Evolutionary conservation across 2,113 vertebrate genomes (phyloP), one percentile per base, ranked within the genome.

Genomic region (Eurystomus gularis): DNA sequence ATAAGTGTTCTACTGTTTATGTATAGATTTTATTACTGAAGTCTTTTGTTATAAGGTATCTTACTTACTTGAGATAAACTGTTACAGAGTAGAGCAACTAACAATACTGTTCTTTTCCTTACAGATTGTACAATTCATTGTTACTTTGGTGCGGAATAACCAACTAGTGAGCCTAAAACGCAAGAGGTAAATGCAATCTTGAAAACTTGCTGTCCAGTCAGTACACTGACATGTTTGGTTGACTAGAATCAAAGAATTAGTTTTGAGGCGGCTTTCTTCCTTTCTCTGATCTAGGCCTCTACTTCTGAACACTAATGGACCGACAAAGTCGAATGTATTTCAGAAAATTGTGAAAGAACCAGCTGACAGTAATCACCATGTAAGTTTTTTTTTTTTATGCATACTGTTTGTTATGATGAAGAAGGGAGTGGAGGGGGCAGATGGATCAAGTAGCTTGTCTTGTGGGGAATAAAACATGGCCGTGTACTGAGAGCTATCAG

Each of bases 41-140:
- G 1, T 69, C 9, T 33, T 85, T 33, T 81, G 35, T 25, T 61
- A 0, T 60, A 52, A 73, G 13, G 19, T 75, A 40, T 37, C 14
- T 68, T 52, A 65, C 24, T 86, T n/a, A 7, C 65, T 31, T 52
- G 39, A 31, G 20, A 86, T 20, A 88, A 93, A 4, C 29, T 44
- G 19, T 26, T 79, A 4, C 16, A 26, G 52, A 75, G 31, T 40
- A 70, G 3, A 77, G 26, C 3, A 3, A 76, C 18, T 81, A 72
- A 90, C 44, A 37, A 0, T 29, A 60, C 28, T 75, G 35, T 94
- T 81, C 31, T 97, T 55, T 75, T 69, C 40, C 64, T 96, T 96
- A 46, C 83, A 99, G 99, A 98, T 99, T 94, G 98, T 99, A 57
- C 99, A 99, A 52, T 99, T 99, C 94, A 99, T 99, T 96, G 98